Conservation (phyloP, 2,888 invertebrate genomes). For the Octodonta nipae region DNA sequence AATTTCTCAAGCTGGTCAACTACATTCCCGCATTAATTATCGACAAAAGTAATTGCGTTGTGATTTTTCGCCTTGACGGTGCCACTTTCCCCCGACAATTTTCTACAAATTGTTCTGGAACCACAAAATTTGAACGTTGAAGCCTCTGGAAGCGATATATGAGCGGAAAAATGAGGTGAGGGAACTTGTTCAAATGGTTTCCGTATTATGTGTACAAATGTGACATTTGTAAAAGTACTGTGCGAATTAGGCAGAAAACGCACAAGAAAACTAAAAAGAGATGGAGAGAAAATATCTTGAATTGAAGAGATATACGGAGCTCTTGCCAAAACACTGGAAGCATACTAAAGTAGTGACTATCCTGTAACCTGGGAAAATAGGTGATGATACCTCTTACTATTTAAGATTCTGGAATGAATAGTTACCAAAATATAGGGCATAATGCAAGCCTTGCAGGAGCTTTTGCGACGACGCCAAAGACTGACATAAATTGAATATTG, state of each 20-base stretch:
- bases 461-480: no score
- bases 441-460: no score
- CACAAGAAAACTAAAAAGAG: slow-evolving; percentile 7
- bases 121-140: not conserved
- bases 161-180: not conserved
- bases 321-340: no score
- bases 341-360: no score
- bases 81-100: slow-evolving; percentile 21
- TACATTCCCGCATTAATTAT: slow-evolving; percentile 15
- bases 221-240: slow-evolving; percentile 10
- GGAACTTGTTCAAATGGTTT: slow-evolving; percentile 11
- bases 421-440: no score
- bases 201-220: slow-evolving; percentile 12
- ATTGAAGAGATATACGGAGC: slow-evolving; percentile 12
- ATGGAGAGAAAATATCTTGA: slow-evolving; percentile 9
- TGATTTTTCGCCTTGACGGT: slow-evolving; percentile 23
- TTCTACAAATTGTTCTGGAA: slow-evolving; percentile 19
- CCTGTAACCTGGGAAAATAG: no score
- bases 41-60: slow-evolving; percentile 16
- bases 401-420: no score
- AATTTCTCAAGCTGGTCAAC: slow-evolving; percentile 13
- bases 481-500: no score
- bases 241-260: slow-evolving; percentile 8
- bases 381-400: no score
- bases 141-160: not conserved